Base-by-base conservation (phyloP, 2,797 vertebrate genomes). In the Etheostoma nigrum region DNA sequence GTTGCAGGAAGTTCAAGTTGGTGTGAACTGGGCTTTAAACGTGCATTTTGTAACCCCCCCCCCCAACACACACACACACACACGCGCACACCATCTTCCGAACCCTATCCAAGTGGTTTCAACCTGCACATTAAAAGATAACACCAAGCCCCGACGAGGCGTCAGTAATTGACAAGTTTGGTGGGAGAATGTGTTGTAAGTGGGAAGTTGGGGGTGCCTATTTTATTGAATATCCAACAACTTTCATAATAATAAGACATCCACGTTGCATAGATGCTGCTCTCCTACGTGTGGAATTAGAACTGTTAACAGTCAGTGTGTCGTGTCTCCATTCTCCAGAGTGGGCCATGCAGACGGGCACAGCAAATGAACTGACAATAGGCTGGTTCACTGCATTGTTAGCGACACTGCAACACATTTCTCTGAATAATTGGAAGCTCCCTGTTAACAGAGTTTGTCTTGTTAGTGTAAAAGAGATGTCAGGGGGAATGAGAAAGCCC, bases 361-460 rank as follows among this genome's bases (percentile, higher is more conserved):
- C 52, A 59, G 74, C 71, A 89, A 79, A 88, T 86, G 82, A 83
- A 40, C 70, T 71, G 71, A 60, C 81, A 80, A 86, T 79, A 78
- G 61, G 69, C 75, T 60, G 59, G 0, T 8, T 76, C 64, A 51
- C 72, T 25, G 47, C 70, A 19, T 54, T 74, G 79, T 85, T 84
- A 66, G 62, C 55, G 16, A 47, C 59, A 16, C 65, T 60, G 62
- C 58, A 40, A 40, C 55, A 72, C 51, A 81, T 79, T 85, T 79
- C 45, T 59, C 57, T 10, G 70, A 83, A 89, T 94, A 94, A 93
- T 91, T 93, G 90, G 88, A 86, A 85, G 73, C 61, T 60, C 79
- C 74, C 40, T 74, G 82, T 88, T 89, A 93, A 93, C 87, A 61
- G 71, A 78, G 82, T 87, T 87, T 80, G 89, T 88, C 88, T 94